Base-by-base conservation (phyloP, 2,888 invertebrate genomes). In the Andrena haemorrhoa region DNA sequence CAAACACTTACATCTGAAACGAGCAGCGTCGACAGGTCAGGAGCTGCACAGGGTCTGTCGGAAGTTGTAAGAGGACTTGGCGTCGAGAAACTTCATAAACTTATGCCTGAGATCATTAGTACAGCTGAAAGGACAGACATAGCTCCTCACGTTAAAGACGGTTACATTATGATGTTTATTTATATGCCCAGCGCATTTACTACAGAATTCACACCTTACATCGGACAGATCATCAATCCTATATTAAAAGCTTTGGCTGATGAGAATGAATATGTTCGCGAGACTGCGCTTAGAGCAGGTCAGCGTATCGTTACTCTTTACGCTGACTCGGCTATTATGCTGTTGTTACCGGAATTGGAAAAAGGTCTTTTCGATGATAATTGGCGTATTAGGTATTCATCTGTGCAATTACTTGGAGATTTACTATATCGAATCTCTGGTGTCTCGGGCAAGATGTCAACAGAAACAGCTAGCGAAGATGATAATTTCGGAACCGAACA, bases 81-180 rank as follows among this genome's bases (percentile, higher is more conserved):
- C 20, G 97, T 98, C 41, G 98, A 98, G 91, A 99, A 99, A 94
- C 95, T 99, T 86, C 97, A 98, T 92, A 98, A 98, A 94, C 96
- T 99, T 72, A 99, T 99, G 99, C 99, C 99, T 0, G 98, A 99
- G 93, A 98, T 99, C 84, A 98, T 99, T 87, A 96, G 97, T 70
- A 99, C 98, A 0, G 98, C 99, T 0, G 98, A 98, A 93, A 96
- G 98, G 80, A 96, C 97, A 0, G 98, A 98, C 94, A 98, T 98
- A 90, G 98, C 98, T 6, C 98, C 99, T 0, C 98, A 99, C 94
- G 99, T 99, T 1, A 98, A 99, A 92, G 99, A 99, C 94, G 99
- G 99, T 60, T 99, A 99, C 95, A 99, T 99, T 83, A 99, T 99
- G 98, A 98, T 99, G 98, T 99, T 99, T 94, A 99, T 99, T 92